These are phyloP conservation scores for Zaprionus taronus DNA, from an alignment of 1,140 invertebrate species.

Conservation along the genomic window DNA sequence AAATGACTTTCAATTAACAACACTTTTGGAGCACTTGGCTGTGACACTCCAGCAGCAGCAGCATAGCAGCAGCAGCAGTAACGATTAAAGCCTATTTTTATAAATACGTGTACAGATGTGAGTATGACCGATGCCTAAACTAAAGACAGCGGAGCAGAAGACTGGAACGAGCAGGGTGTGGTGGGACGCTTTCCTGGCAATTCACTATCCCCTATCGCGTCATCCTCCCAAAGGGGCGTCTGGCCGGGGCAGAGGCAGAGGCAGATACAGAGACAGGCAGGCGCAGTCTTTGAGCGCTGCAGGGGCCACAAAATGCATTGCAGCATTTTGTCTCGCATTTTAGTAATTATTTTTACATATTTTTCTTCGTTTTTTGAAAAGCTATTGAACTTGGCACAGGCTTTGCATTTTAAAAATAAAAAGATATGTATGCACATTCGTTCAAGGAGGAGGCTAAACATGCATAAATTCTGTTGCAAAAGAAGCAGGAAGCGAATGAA, in stretches of 20 bases:
- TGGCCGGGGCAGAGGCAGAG: too few species aligned
- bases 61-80: constrained; percentile 19
- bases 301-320: constrained; percentile 65
- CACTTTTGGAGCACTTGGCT: constrained; percentile 51
- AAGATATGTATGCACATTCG: not conserved
- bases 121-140: constrained; percentile 4
- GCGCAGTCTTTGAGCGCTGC: constrained; percentile 43
- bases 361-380: constrained; percentile 43
- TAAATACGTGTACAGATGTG: constrained; percentile 5
- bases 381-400: constrained; percentile 81
- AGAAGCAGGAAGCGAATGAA: constrained; percentile 55
- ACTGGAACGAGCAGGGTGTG: not conserved
- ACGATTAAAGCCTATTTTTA: constrained; percentile 71
- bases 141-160: not conserved
- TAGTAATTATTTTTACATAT: constrained; percentile 68
- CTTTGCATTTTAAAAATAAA: constrained; percentile 74
- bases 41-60: constrained; percentile 40
- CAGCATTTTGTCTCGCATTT: constrained; percentile 68
- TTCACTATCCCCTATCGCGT: not conserved
- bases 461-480: constrained; percentile 44
- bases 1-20: constrained; percentile 72
- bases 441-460: constrained; percentile 7
- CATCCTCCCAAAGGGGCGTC: not conserved
- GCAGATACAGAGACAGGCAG: not conserved
- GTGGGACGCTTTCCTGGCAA: constrained; percentile 20